These are phyloP conservation scores for Rotaria magnacalcarata DNA, from an alignment of 2,888 invertebrate genomes.

Conservation along the genomic window DNA sequence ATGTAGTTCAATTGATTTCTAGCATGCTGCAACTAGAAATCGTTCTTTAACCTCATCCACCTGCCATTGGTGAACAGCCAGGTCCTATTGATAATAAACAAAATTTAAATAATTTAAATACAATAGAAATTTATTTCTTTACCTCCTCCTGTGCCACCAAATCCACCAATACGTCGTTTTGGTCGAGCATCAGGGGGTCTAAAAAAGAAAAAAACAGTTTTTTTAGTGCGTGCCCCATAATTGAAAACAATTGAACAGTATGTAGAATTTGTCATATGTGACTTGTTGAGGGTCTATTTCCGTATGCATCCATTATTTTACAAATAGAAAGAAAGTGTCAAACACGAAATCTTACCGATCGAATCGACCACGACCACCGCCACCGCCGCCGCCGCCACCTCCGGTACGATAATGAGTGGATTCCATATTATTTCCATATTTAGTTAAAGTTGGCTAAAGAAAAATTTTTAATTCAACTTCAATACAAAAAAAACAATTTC, in stretches of 20 bases:
- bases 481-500: neutral
- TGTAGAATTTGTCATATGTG: neutral
- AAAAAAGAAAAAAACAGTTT: neutral
- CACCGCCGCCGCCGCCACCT: neutral
- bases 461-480: neutral
- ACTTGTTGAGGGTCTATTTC: neutral
- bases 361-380: neutral
- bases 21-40: neutral
- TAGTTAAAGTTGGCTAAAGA: conserved; percentile 15
- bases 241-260: neutral
- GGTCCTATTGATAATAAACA: neutral
- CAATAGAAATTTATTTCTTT: neutral
- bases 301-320: neutral
- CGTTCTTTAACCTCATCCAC: conserved; percentile 37
- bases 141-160: conserved; percentile 5
- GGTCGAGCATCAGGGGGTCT: conserved; percentile 21
- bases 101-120: neutral
- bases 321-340: neutral
- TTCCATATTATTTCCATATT: conserved; percentile 11
- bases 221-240: neutral
- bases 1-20: neutral
- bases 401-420: conserved; percentile 20
- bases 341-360: conserved; percentile 15
- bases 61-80: conserved; percentile 6
- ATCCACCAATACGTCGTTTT: neutral